phyloP scores from a whole-genome alignment of 2,113 vertebrate genomes.

The Macaca mulatta region DNA sequence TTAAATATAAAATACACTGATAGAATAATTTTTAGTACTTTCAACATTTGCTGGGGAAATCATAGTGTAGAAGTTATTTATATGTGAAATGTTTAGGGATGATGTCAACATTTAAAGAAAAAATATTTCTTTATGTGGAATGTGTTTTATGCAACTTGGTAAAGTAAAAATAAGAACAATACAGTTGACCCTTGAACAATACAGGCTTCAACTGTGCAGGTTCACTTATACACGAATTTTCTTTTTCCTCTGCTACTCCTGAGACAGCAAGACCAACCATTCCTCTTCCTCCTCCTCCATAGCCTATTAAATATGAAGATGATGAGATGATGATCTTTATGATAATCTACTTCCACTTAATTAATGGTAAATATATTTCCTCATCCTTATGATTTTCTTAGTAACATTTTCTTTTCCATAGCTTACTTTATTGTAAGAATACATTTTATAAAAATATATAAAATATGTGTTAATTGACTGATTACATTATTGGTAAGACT shows the following conservation, averaged over 20 bases:
- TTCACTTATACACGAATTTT: background rate
- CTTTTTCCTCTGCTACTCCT: background rate
- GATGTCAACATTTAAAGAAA: conserved; percentile 13
- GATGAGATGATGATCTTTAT: background rate
- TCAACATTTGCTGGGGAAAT: conserved; percentile 52
- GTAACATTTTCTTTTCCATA: background rate
- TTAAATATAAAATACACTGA: conserved; percentile 51
- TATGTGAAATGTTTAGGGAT: conserved; percentile 45
- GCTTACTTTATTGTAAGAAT: background rate
- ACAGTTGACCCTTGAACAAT: background rate
- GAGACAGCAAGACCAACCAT: background rate
- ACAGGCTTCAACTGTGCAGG: background rate
- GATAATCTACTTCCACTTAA: background rate
- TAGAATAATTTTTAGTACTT: conserved; percentile 47
- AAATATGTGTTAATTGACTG: background rate
- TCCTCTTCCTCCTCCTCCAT: background rate
- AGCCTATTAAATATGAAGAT: background rate
- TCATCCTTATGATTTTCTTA: background rate
- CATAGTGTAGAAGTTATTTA: conserved; percentile 33
- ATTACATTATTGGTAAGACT: background rate
- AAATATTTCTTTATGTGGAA: conserved; percentile 14
- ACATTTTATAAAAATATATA: background rate
- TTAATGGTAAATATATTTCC: background rate
- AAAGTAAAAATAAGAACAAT: conserved; percentile 57
- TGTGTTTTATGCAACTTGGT: conserved; percentile 11